Base-by-base conservation (phyloP, 2,888 invertebrate genomes). In the Choreutis nemorana region DNA sequence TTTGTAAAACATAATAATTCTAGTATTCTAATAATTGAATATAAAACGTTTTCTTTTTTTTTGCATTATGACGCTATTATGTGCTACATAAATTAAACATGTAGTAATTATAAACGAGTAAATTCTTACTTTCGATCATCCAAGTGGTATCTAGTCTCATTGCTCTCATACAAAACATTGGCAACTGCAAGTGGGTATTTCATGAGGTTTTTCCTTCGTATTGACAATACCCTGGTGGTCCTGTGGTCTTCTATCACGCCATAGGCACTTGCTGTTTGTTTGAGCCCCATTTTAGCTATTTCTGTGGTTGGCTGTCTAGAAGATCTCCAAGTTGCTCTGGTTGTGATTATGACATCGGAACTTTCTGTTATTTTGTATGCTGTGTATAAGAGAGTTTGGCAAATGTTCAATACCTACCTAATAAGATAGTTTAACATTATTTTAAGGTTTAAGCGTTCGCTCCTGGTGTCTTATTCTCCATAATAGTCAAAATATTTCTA, bases 121-220 rank as follows among this genome's bases (percentile, higher is more conserved):
- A 4, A 11, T 45, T 62, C 72, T 64, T 42, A 75, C 77, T 73
- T 33, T 48, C 75, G 50, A 34, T 77, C 75, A 37, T 55, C 54
- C 55, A 77, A 42, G 45, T 77, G 75, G 1, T 50, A 36, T 10
- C 53, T 54, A 0, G 75, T 75, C 1, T 68, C 64, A 31, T 75
- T 73, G 30, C 63, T 71, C 15, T 77, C 77, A 0, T 63, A 64
- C 2, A 75, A 57, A 1, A 75, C 73, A 33, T 63, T 70, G 0
- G 48, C 57, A 58, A 75, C 62, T 0, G 66, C 71, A 1, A 75
- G 41, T 0, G 45, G 44, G 33, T 61, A 61, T 29, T 48, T 37
- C 26, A 50, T 55, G n/a, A 77, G 35, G 33, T 75, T 38, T 6
- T 38, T 45, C 28, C 77, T 55, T 40, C 65, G 57, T 1, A 44